A percentile compares a stretch with the other conserved stretches of the same genome.
Conservation (phyloP, 2,113 vertebrate genomes). For the Candoia aspera region DNA sequence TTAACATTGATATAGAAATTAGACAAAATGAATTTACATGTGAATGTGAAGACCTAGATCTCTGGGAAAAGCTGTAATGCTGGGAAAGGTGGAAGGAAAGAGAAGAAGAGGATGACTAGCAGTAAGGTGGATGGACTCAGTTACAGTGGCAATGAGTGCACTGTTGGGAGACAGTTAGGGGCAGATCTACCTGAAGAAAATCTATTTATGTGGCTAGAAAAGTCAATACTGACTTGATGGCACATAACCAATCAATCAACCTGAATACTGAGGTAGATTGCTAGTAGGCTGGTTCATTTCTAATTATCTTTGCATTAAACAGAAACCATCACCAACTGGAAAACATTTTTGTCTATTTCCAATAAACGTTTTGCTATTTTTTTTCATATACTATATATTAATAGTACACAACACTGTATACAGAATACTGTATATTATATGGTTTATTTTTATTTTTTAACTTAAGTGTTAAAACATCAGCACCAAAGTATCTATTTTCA, state of each 20-base stretch:
- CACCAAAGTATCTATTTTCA: background rate
- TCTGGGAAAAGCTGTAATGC: no score
- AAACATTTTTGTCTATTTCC: background rate
- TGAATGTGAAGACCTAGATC: no score
- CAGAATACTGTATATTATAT: background rate
- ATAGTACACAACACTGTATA: background rate
- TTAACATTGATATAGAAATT: no score
- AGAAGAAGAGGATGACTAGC: background rate
- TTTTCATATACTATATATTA: background rate
- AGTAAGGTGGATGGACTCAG: no score
- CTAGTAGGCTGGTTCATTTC: background rate
- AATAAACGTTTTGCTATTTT: accelerated
- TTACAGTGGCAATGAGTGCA: no score
- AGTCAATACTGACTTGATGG: no score
- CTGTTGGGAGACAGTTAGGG: no score
- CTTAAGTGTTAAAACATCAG: background rate
- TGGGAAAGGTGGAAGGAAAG: background rate
- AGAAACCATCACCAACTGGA: background rate
- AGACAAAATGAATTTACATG: no score
- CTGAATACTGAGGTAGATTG: background rate
- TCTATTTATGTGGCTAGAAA: no score
- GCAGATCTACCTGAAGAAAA: no score
- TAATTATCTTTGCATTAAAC: background rate
- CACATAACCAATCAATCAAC: no score
- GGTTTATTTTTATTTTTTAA: background rate